phyloP scores from a whole-genome alignment of 1,140 invertebrate genomes.

The Eriocheir sinensis region DNA sequence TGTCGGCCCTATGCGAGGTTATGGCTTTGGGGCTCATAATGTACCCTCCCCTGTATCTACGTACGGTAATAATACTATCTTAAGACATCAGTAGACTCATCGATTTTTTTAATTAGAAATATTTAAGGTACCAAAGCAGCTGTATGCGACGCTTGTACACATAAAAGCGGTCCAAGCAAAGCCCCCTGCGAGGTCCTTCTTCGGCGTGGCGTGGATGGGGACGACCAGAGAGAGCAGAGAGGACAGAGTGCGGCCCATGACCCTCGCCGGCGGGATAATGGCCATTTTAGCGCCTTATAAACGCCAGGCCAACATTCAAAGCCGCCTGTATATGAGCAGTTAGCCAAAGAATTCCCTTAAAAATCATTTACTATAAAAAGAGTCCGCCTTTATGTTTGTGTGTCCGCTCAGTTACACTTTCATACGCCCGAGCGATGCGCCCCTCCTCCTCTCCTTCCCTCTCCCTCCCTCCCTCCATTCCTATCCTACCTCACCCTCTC shows the following conservation, averaged over 20 bases:
- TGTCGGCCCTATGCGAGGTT: no score
- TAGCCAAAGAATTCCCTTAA: neutral
- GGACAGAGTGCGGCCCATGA: neutral
- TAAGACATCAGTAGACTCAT: no score
- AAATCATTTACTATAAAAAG: slow-evolving; percentile 57
- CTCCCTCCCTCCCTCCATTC: neutral
- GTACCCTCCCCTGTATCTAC: no score
- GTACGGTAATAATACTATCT: no score
- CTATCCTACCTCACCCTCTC: neutral
- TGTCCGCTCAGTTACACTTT: slow-evolving; percentile 24
- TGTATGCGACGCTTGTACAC: no score
- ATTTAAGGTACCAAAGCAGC: no score
- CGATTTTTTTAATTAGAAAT: no score
- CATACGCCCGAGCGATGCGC: neutral
- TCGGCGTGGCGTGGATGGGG: neutral
- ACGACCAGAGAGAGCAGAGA: no score
- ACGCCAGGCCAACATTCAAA: slow-evolving; percentile 34
- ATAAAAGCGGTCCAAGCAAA: no score
- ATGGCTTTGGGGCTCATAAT: no score
- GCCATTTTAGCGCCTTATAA: slow-evolving; percentile 50
- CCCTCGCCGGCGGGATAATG: neutral
- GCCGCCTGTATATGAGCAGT: neutral
- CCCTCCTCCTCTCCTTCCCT: neutral
- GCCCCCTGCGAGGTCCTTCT: no score
- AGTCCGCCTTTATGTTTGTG: slow-evolving; percentile 36